Base-by-base conservation (phyloP, 1,140 invertebrate genomes). In the Drosophila quadrilineata region DNA sequence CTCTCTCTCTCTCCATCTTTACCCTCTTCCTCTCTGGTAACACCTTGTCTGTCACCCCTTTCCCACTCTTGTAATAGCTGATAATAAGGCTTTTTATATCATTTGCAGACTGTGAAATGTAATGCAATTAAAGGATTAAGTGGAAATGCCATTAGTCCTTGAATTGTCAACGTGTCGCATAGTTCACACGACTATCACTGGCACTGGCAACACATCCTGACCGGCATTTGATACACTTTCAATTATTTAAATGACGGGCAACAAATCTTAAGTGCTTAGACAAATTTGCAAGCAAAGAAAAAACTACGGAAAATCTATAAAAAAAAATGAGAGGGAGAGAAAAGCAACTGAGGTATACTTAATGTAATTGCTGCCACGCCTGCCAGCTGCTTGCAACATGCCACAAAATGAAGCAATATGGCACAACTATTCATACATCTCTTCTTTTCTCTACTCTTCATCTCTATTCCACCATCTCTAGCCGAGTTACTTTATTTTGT, bases 91-190 rank as follows among this genome's bases (percentile, higher is more conserved):
- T 58, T 84, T 77, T 77, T 84, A 77, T 84, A 71, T 84, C 77
- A 77, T 77, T 85, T 63, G 58, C 79, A 85, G 79, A 85, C 79
- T 67, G 66, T 74, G 35, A 80, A 84, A 68, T 84, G 79, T 71
- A 79, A 77, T 75, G 74, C 74, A 85, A 75, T 84, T 85, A 84
- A 84, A 63, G 66, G 79, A 85, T 85, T 85, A 84, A 84, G 40
- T 60, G 65, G 35, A 36, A 85, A 84, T 64, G 65, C 77, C 73
- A 85, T 84, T 85, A 85, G 74, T 73, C 73, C 77, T 84, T 77
- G n/a, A n/a, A 70, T 67, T 84, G 69, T 43, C 65, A 54, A 40
- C 26, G 50, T 24, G 8, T 29, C 43, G 48, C 33, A n/a, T 12
- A 26, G 31, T 50, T 31, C 33, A 45, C 14, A 53, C 4, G 22